Evolutionary conservation across 1,140 invertebrate genomes (phyloP).

Genomic region (Zaprionus camerounensis): DNA sequence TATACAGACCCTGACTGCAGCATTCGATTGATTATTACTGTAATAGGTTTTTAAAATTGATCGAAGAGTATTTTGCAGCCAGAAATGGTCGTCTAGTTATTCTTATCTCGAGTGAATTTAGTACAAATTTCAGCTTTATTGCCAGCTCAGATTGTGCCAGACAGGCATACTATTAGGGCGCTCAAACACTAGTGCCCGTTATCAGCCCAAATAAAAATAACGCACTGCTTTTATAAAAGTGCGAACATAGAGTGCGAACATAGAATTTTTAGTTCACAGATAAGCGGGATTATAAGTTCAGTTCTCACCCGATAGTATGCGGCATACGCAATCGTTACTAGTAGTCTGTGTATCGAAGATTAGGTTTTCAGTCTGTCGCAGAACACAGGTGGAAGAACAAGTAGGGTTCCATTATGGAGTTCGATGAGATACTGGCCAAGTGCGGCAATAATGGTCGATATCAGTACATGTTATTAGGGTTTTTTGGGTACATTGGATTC

Average conservation of each 20-base stretch:
- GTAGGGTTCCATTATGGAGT: slow-evolving; percentile 81
- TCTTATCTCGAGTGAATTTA: neutral
- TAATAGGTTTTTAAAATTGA: too few relatives aligned
- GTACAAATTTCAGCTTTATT: neutral
- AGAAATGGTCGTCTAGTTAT: too few relatives aligned
- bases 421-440: slow-evolving; percentile 86
- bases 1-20: too few relatives aligned
- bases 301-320: neutral
- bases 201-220: too few relatives aligned
- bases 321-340: neutral
- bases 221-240: too few relatives aligned
- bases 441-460: slow-evolving; percentile 87
- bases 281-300: neutral
- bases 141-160: neutral
- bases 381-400: neutral
- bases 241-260: too few relatives aligned
- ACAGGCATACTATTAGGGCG: too few relatives aligned
- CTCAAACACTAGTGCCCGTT: too few relatives aligned
- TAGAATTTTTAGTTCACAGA: too few relatives aligned
- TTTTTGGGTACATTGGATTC: slow-evolving; percentile 70
- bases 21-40: too few relatives aligned
- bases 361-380: neutral
- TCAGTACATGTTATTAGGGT: slow-evolving; percentile 85
- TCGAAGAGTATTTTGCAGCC: too few relatives aligned
- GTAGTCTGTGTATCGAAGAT: neutral